Conservation (phyloP, 2,888 invertebrate species). For the Dasypogon diadema region DNA sequence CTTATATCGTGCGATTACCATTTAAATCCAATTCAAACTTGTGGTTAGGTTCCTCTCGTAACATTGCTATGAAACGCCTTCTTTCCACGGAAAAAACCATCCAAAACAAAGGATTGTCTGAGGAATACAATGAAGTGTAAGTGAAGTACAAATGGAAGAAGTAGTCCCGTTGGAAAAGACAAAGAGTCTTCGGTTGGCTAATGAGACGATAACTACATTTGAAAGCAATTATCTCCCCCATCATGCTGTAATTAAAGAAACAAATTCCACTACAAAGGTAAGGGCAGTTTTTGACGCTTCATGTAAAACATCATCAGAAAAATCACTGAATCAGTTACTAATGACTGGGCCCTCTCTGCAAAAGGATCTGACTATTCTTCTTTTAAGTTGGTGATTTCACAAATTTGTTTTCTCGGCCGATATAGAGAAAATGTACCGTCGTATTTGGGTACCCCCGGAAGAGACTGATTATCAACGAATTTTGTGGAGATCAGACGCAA, state of each 20-base stretch:
- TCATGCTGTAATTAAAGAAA: constrained; percentile 5
- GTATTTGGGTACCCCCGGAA: constrained; percentile 56
- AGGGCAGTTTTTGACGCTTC: constrained; percentile 53
- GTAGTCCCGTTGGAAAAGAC: neutral
- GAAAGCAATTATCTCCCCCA: constrained; percentile 35
- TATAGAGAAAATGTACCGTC: constrained; percentile 60
- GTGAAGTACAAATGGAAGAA: neutral
- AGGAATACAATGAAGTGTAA: neutral
- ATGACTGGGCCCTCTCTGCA: constrained; percentile 58
- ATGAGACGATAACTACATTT: neutral
- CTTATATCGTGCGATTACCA: neutral
- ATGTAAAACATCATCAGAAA: constrained; percentile 48
- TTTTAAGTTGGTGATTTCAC: constrained; percentile 45
- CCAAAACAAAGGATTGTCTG: neutral
- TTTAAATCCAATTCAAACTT: neutral
- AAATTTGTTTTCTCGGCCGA: constrained; percentile 58
- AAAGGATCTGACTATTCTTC: constrained; percentile 54
- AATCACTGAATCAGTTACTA: constrained; percentile 58
- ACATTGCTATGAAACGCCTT: neutral
- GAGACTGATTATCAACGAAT: constrained; percentile 57
- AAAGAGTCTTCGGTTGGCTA: neutral
- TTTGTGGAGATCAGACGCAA: constrained; percentile 54
- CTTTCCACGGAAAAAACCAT: neutral
- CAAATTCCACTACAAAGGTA: constrained; percentile 48
- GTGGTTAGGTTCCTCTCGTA: neutral